A percentile compares a stretch with the other conserved stretches of the same genome.
These are phyloP conservation scores for Aphelenchoides avenae DNA, from an alignment of 1,140 invertebrate species.

Conservation along the genomic window DNA sequence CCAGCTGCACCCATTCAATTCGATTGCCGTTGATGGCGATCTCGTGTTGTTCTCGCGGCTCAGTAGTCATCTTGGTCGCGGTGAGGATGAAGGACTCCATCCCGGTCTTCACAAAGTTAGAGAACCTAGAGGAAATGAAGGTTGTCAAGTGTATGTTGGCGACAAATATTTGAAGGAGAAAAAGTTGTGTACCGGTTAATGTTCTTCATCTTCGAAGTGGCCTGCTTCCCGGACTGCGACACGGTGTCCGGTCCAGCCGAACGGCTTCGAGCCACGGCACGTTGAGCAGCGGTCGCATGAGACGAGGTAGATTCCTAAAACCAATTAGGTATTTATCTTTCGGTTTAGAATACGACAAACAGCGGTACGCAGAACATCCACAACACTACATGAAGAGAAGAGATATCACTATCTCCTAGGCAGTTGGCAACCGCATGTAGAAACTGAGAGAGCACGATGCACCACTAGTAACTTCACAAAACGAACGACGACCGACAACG, in stretches of 20 bases:
- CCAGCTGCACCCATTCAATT: conserved; percentile 70
- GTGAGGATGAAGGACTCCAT: conserved; percentile 86
- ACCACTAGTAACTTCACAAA: neutral
- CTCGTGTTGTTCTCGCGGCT: conserved; percentile 73
- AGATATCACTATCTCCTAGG: too few relatives aligned
- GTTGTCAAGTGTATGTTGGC: conserved; percentile 2
- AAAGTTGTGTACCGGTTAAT: conserved; percentile 38
- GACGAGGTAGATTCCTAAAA: conserved; percentile 21
- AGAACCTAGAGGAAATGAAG: conserved; percentile 69
- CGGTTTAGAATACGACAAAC: conserved; percentile 3
- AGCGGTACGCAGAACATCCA: conserved; percentile 6
- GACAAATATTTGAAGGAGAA: neutral
- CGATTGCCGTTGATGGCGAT: conserved; percentile 70
- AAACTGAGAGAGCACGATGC: too few relatives aligned
- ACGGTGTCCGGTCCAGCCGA: conserved; percentile 43
- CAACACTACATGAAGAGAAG: too few relatives aligned
- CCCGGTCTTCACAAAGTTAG: conserved; percentile 81
- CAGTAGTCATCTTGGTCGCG: conserved; percentile 69
- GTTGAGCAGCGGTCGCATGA: neutral
- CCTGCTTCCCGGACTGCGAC: conserved; percentile 20
- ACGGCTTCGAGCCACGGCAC: conserved; percentile 30
- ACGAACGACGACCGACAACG: conserved; percentile 2
- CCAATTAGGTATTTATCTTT: too few relatives aligned
- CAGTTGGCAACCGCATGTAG: too few relatives aligned
- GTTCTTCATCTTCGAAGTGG: conserved; percentile 41